These are phyloP conservation scores for Sitta europaea DNA, from an alignment of 2,113 vertebrate species.

Conservation along the genomic window DNA sequence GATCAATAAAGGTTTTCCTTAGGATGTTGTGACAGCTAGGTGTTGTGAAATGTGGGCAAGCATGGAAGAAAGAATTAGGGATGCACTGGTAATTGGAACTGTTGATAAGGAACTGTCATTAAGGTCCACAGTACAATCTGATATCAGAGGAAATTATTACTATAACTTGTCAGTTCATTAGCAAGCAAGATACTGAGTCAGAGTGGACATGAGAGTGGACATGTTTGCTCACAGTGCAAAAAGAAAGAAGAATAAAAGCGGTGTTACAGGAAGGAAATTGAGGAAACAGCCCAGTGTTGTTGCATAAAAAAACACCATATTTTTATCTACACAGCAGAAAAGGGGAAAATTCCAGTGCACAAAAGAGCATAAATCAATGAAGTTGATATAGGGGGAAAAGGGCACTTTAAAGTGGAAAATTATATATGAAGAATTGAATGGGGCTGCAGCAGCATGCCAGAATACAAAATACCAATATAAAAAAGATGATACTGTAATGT, in stretches of 20 bases:
- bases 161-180: background rate
- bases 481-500: background rate
- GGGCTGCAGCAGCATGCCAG: background rate
- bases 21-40: background rate
- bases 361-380: background rate
- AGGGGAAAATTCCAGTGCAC: background rate
- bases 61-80: background rate
- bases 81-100: background rate
- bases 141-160: background rate
- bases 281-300: background rate
- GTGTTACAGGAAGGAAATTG: background rate
- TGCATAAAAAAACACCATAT: background rate
- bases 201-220: background rate
- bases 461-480: background rate
- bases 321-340: background rate
- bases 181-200: background rate
- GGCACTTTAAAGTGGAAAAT: background rate
- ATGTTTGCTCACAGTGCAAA: background rate
- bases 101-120: background rate
- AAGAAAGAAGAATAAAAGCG: too few species aligned
- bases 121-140: background rate
- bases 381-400: background rate
- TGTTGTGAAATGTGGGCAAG: background rate
- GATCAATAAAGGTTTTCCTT: background rate
- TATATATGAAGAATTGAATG: background rate